Evolutionary conservation across 2,113 vertebrate species (phyloP).

Genomic region (Coracopsis vasa): DNA sequence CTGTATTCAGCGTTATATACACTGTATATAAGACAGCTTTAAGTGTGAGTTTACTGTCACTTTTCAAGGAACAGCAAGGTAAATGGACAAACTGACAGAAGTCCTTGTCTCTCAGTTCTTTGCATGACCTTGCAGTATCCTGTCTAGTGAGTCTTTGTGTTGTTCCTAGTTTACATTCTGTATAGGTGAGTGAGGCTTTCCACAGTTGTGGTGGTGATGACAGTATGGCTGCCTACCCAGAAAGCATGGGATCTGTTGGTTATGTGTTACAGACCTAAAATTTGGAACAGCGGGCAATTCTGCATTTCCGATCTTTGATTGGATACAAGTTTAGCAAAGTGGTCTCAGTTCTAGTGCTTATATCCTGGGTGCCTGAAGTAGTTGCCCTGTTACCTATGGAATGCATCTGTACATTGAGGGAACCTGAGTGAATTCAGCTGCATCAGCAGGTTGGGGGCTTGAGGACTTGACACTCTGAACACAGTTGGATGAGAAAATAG

Average conservation of each 20-base stretch:
- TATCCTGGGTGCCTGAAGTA: background rate
- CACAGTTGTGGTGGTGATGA: background rate
- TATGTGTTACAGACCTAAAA: background rate
- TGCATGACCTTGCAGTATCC: background rate
- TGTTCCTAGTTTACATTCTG: background rate
- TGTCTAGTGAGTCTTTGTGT: background rate
- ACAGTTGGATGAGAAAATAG: background rate
- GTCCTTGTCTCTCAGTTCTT: background rate
- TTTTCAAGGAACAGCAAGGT: background rate
- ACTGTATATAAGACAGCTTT: background rate
- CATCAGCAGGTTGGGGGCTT: fast-evolving
- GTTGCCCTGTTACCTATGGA: background rate
- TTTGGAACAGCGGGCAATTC: background rate
- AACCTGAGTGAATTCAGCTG: background rate
- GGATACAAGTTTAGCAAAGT: background rate
- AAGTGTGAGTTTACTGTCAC: background rate
- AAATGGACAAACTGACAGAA: background rate
- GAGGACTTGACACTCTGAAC: background rate
- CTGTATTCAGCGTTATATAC: background rate
- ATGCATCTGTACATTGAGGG: background rate
- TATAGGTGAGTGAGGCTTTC: background rate
- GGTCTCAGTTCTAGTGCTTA: background rate
- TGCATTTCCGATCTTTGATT: background rate
- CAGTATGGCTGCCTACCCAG: background rate
- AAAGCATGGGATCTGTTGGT: background rate